A percentile compares a stretch with the other conserved stretches of the same genome.
These are phyloP conservation scores for Metallyticus violacea DNA, from an alignment of 2,888 invertebrate species.

Conservation along the genomic window DNA sequence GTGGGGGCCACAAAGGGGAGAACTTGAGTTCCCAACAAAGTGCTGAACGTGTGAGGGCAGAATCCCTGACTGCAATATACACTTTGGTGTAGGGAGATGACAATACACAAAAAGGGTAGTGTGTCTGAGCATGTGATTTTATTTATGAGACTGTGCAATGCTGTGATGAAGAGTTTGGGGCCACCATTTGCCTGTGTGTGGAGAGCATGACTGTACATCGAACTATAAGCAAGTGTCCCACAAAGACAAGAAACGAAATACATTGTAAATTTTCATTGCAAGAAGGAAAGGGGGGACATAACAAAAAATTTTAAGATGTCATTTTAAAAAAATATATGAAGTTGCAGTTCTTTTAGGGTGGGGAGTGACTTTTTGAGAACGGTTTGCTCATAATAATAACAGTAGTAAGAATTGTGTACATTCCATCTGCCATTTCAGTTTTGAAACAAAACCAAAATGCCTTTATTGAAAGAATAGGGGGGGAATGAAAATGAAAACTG, in stretches of 20 bases:
- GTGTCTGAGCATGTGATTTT: background rate
- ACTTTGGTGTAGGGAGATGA: background rate
- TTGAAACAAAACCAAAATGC: constrained; percentile 30
- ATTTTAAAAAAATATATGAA: constrained; percentile 5
- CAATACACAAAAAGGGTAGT: background rate
- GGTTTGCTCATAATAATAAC: constrained; percentile 18
- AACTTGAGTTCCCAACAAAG: background rate
- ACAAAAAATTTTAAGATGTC: constrained; percentile 16
- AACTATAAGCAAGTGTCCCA: background rate
- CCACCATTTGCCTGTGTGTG: background rate
- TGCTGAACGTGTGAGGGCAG: background rate
- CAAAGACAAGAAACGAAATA: constrained; percentile 9
- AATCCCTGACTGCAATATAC: no score
- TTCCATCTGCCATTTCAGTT: constrained; percentile 23
- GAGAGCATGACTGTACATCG: background rate
- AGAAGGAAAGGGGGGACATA: background rate
- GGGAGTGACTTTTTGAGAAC: constrained; percentile 1
- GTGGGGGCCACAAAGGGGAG: background rate
- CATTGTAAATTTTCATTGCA: background rate
- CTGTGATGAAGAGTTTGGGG: background rate
- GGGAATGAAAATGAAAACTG: background rate
- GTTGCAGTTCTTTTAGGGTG: constrained; percentile 9
- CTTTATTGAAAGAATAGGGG: constrained; percentile 27
- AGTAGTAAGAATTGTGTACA: constrained; percentile 5
- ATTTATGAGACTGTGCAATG: background rate